These are phyloP conservation scores for Ciconia boyciana DNA, from an alignment of 2,113 vertebrate species.

Conservation along the genomic window DNA sequence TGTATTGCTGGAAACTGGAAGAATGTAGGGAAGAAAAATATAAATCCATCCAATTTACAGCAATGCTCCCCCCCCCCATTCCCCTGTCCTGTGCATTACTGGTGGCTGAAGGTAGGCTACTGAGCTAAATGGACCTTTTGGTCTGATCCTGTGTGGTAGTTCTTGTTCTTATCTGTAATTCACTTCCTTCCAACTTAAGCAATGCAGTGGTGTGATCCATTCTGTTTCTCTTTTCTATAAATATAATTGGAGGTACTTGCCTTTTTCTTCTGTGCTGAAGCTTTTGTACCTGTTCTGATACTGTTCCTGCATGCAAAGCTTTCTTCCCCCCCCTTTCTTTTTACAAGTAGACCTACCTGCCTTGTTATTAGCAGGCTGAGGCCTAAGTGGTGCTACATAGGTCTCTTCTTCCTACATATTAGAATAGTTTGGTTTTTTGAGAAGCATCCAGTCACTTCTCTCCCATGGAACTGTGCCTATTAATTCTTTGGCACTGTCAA, in stretches of 20 bases:
- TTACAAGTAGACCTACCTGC: background rate
- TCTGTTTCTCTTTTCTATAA: background rate
- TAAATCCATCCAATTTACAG: background rate
- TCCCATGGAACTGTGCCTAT: background rate
- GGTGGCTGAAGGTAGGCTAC: background rate
- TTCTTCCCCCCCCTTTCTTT: background rate
- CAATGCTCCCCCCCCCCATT: fast-evolving
- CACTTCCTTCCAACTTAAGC: background rate
- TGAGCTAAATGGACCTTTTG: background rate
- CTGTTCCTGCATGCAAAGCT: background rate
- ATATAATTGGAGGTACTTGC: background rate
- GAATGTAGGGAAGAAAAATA: background rate
- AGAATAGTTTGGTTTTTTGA: background rate
- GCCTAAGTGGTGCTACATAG: background rate
- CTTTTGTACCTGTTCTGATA: background rate
- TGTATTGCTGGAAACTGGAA: background rate
- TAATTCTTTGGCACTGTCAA: background rate
- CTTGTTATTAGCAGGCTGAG: background rate
- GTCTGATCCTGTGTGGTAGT: background rate
- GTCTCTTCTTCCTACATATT: background rate
- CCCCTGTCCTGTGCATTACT: background rate
- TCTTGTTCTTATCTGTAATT: background rate
- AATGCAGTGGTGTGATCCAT: background rate
- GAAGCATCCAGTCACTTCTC: background rate
- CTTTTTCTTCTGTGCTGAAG: background rate